Evolutionary conservation across 2,888 invertebrate genomes (phyloP).

Genomic region (Argyresthia albistria): DNA sequence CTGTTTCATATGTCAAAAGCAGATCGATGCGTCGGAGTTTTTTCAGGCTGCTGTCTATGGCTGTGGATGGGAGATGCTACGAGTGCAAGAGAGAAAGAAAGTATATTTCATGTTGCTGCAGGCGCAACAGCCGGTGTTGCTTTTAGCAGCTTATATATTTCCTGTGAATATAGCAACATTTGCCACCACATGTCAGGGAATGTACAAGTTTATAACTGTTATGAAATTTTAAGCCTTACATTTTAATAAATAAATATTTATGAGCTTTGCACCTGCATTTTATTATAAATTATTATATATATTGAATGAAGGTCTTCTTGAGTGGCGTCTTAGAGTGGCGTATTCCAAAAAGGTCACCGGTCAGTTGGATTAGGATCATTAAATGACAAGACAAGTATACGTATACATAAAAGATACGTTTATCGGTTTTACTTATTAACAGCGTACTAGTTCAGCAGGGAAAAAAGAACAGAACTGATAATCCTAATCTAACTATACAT

Average conservation of each 20-base stretch:
- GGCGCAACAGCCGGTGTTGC: neutral
- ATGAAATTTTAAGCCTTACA: neutral
- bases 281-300: too few species aligned
- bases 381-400: too few species aligned
- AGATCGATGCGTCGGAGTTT: neutral
- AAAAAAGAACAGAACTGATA: too few species aligned
- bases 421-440: too few species aligned
- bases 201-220: slow-evolving; percentile 4
- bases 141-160: slow-evolving; percentile 1
- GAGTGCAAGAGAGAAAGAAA: neutral
- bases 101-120: neutral
- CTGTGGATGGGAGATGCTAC: slow-evolving; percentile 4
- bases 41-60: neutral
- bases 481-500: too few species aligned
- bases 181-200: slow-evolving; percentile 1
- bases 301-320: too few species aligned
- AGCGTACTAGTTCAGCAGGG: too few species aligned
- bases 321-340: too few species aligned
- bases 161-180: slow-evolving; percentile 1
- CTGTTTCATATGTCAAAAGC: slow-evolving; percentile 1
- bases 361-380: too few species aligned
- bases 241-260: neutral
- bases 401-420: too few species aligned
- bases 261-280: neutral
- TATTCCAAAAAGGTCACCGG: too few species aligned